Base-by-base conservation (phyloP, 2,888 invertebrate genomes). In the Aelia acuminata region DNA sequence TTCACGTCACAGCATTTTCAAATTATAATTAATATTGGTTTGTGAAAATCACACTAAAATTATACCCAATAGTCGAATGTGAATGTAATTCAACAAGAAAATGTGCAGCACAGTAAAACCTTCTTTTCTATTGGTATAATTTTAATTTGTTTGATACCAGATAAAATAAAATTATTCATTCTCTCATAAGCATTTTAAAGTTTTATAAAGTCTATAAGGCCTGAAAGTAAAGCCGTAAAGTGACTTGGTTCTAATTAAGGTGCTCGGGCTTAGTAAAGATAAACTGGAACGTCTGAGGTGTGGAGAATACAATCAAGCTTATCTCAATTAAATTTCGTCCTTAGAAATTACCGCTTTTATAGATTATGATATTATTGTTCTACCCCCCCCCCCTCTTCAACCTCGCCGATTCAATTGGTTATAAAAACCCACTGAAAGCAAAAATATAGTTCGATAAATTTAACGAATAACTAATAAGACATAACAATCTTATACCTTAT, bases 231-330 rank as follows among this genome's bases (percentile, higher is more conserved):
- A 70, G 31, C 63, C 35, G 63, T 70, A 70, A 70, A 70, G 63
- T 70, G 63, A 70, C 35, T 70, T 22, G 5, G 13, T 35, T 70
- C 63, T 35, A 70, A 70, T 70, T 70, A 70, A 70, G 31, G 18
- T 18, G 63, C 63, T 70, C 35, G 31, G 63, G 63, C 63, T 70
- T 35, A 70, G 63, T 70, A 31, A 70, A 70, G 63, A 35, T 70
- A 70, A 70, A 70, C 63, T 70, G 7, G 18, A 70, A 31, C 35
- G 63, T 18, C 63, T 70, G 63, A 70, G 63, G 63, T 70, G 63
- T 70, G 63, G 63, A 70, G 35, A 35, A 70, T 35, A 70, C 63
- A 70, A 70, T 70, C 63, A 35, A 70, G 63, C 63, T 70, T 70
- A 70, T 70, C 63, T 70, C 63, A 70, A 70, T 70, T 70, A 70